Base-by-base conservation (phyloP, 2,797 vertebrate species). In the Galagoides demidoff region DNA sequence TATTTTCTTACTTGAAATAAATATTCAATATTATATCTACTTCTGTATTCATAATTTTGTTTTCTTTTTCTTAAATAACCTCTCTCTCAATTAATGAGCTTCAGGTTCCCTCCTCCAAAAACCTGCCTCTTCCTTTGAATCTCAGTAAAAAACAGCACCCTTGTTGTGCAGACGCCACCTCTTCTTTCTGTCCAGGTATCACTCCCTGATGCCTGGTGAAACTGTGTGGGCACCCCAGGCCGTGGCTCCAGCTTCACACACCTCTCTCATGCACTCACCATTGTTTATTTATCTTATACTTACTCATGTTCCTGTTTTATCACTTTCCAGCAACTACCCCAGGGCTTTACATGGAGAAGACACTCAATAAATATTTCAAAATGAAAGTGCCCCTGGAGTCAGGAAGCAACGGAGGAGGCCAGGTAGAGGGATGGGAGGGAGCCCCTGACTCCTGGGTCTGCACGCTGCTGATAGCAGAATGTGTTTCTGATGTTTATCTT, bases 41-140 rank as follows among this genome's bases (percentile, higher is more conserved):
- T 92, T 82, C 43, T 61, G 43, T 31, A 82, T 64, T 83, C n/a
- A 90, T 13, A 29, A 66, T 63, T 78, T 77, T 61, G 25, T 55
- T 77, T 89, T 63, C 22, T 92, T 97, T 81, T 77, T 55, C 85
- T 89, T 90, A 77, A 96, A 59, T 83, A 88, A 66, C 34, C 55
- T 55, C 55, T 3, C 34, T 81, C 34, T 59, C 73, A 66, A 20
- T 85, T 14, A 76, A 89, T 59, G 85, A 57, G 22, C 45, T 66
- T 52, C 37, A 9, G 13, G 31, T 37, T 11, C 4, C 17, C 4
- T 39, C 57, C n/a, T 0, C 14, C 59, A 92, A 39, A 10, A 52
- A 77, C 17, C 27, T 45, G 63, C 17, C 27, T 66, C 27, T 63
- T 29, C 10, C 55, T 39, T 22, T 2, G 66, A 70, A 85, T 74